Evolutionary conservation across 2,113 vertebrate species (phyloP).

Genomic region (Pelecanus crispus): DNA sequence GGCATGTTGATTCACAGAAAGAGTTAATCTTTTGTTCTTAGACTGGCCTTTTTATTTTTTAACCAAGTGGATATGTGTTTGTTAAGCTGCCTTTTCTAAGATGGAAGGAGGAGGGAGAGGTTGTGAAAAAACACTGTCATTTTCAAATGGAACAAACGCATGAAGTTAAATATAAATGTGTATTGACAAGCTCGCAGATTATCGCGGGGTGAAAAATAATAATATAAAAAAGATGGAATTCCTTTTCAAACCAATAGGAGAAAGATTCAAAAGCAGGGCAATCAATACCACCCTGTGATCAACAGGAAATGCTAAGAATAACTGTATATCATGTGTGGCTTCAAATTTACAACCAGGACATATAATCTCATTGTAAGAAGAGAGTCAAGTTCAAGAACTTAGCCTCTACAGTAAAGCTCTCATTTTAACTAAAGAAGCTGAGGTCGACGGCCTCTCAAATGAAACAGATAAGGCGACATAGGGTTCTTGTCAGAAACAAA

Average conservation of each 20-base stretch:
- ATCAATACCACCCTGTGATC: constrained; percentile 55
- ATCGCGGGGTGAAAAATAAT: neutral
- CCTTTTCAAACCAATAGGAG: neutral
- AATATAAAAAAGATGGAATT: neutral
- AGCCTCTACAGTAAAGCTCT: constrained; percentile 65
- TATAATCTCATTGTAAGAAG: constrained; percentile 64
- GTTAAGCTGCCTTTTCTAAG: neutral
- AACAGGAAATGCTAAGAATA: constrained; percentile 72
- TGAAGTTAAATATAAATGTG: neutral
- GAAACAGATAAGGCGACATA: constrained; percentile 81
- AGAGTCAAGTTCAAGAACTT: constrained; percentile 76
- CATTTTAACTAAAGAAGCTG: constrained; percentile 70
- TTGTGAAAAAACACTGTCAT: neutral
- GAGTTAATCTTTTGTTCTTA: neutral
- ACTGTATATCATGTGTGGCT: constrained; percentile 60
- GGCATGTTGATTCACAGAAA: neutral
- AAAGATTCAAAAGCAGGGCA: constrained; percentile 7
- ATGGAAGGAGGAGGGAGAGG: neutral
- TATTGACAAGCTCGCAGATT: neutral
- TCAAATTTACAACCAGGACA: constrained; percentile 68
- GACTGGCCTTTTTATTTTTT: neutral
- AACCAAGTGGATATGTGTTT: neutral
- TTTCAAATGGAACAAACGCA: neutral
- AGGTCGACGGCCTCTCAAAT: constrained; percentile 75
- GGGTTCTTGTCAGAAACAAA: constrained; percentile 84